A percentile compares a stretch with the other conserved stretches of the same genome.
These are phyloP conservation scores for Bettongia penicillata DNA, from an alignment of 2,113 vertebrate species.

Conservation along the genomic window DNA sequence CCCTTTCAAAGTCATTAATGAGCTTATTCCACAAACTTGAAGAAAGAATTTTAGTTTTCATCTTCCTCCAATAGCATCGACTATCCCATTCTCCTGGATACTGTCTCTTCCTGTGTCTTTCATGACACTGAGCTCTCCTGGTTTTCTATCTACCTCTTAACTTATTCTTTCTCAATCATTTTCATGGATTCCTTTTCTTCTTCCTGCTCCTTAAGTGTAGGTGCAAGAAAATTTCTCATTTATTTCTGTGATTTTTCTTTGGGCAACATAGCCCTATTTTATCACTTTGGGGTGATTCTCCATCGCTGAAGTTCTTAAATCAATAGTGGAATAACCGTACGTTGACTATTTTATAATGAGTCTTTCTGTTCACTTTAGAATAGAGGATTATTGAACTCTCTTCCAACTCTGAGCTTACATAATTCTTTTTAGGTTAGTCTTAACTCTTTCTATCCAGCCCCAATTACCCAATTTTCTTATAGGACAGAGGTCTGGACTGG, in stretches of 20 bases:
- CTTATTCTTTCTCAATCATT: background rate
- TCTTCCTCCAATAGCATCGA: too few species aligned
- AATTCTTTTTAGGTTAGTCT: background rate
- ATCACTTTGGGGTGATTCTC: background rate
- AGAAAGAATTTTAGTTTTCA: background rate
- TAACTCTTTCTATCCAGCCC: background rate
- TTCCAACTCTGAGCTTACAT: background rate
- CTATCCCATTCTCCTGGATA: background rate
- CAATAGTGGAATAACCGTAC: background rate
- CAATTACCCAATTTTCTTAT: background rate
- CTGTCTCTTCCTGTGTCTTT: background rate
- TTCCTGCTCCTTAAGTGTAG: background rate
- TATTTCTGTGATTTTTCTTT: background rate
- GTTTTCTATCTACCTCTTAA: background rate
- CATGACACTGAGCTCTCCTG: background rate
- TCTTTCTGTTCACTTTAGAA: background rate
- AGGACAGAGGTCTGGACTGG: background rate
- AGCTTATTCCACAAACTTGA: background rate
- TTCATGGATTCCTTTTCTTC: background rate
- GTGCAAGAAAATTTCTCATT: background rate
- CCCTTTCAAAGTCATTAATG: background rate
- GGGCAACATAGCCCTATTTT: background rate
- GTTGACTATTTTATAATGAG: background rate
- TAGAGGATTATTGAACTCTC: background rate
- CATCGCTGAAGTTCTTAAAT: background rate